These are phyloP conservation scores for Oreohelix idahoensis DNA, from an alignment of 1,140 invertebrate genomes.

Conservation along the genomic window DNA sequence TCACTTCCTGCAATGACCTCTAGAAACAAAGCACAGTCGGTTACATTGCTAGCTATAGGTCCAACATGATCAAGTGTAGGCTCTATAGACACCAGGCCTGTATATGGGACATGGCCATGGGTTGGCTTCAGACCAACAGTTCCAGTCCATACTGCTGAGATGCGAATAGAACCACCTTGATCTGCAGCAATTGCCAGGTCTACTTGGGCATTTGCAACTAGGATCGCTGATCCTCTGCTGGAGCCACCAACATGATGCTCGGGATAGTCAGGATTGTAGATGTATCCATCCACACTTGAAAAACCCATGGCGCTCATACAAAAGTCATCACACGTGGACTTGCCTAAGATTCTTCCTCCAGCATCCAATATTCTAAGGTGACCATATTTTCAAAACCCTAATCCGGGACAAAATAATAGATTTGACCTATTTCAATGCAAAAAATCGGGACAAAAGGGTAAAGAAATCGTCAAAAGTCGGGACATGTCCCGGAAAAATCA, in stretches of 20 bases:
- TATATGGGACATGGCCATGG: conserved; percentile 66
- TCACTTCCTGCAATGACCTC: conserved; percentile 68
- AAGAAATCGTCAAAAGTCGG: too few relatives aligned
- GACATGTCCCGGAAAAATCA: too few relatives aligned
- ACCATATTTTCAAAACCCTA: too few relatives aligned
- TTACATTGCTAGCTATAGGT: conserved; percentile 62
- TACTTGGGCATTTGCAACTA: conserved; percentile 51
- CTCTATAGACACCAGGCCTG: conserved; percentile 55
- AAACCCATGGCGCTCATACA: conserved; percentile 58
- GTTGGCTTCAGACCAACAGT: conserved; percentile 70
- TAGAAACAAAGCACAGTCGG: conserved; percentile 64
- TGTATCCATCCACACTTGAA: conserved; percentile 55
- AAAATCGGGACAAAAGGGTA: too few relatives aligned
- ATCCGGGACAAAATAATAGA: too few relatives aligned
- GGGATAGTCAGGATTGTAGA: conserved; percentile 51
- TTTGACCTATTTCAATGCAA: too few relatives aligned
- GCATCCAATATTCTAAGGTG: too few relatives aligned
- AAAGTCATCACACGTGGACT: conserved; percentile 58
- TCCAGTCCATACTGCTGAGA: conserved; percentile 66
- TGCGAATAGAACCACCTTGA: conserved; percentile 67
- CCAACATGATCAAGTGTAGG: conserved; percentile 62
- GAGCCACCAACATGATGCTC: conserved; percentile 56
- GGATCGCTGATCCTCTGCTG: conserved; percentile 47
- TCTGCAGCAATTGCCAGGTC: conserved; percentile 66
- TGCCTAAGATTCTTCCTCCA: conserved; percentile 62